Conservation (phyloP, 2,113 vertebrate species). For the Onychostruthus taczanowskii region DNA sequence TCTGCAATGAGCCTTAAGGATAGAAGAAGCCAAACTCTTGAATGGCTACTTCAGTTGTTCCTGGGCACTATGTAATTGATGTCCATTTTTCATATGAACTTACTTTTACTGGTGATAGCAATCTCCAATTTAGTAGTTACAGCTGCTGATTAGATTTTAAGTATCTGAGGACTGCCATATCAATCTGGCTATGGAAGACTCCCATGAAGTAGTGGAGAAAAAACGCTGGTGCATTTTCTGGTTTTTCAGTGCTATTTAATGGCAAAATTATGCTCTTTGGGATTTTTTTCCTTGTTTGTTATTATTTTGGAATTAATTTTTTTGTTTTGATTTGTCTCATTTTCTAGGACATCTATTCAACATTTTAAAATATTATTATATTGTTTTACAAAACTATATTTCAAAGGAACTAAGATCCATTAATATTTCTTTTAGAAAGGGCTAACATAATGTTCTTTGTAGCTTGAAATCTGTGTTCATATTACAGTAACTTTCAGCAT, state of each 20-base stretch:
- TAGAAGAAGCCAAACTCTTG: not conserved
- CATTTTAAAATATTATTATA: not conserved
- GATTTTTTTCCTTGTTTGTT: not conserved
- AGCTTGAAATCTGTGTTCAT: not conserved
- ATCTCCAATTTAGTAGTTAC: not conserved
- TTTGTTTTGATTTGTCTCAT: not conserved
- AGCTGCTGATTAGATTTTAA: not conserved
- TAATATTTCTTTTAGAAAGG: not conserved
- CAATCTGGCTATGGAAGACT: not conserved
- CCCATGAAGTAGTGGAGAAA: not conserved
- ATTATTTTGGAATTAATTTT: not conserved
- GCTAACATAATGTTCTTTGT: not conserved
- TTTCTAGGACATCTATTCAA: not conserved
- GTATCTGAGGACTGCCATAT: not conserved
- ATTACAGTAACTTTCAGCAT: conserved; percentile 1
- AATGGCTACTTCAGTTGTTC: not conserved
- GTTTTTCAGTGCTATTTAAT: not conserved
- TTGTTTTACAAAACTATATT: not conserved
- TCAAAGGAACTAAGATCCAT: not conserved
- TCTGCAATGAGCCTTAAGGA: not conserved
- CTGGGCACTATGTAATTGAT: not conserved
- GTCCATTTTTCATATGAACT: not conserved
- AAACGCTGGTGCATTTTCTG: not conserved
- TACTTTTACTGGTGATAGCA: not conserved
- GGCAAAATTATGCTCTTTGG: not conserved